Base-by-base conservation (phyloP, 2,797 vertebrate species). In the Enteromius paludinosus region DNA sequence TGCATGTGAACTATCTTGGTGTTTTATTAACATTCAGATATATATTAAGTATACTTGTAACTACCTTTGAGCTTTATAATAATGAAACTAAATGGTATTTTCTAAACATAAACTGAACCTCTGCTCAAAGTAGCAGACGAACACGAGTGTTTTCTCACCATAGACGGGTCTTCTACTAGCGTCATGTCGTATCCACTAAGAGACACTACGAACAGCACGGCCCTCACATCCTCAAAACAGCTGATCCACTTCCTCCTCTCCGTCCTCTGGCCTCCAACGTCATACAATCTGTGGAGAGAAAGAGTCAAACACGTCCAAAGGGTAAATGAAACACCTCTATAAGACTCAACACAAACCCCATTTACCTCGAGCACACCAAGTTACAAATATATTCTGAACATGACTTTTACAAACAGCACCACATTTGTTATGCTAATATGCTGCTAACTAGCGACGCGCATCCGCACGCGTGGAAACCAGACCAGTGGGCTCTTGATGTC, bases 111-210 rank as follows among this genome's bases (percentile, higher is more conserved):
- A 49, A 49, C 5, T 18, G 47, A 49, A 49, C n/a, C 6, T 23
- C 35, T 74, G 20, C 30, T 38, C 12, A 4, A 76, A 43, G 54
- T 41, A 25, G 35, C 28, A 38, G 41, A 17, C 41, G 78, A 43
- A 70, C 0, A 4, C 23, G 3, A 43, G 23, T 15, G 17, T 65
- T 23, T 41, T 12, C 84, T 89, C 89, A 95, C 95, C 95, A 92
- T 89, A 8, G 93, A 86, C 38, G 92, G 88, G 69, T 95, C 95
- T 56, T 95, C 95, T 75, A 94, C 89, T 75, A 95, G 89, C 11
- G 92, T 93, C 93, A 95, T 95, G 91, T 95, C 94, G 4, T 95
- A 95, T 0, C 93, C 94, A 3, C 95, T 95, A 79, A 95, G 93
- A 0, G 95, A 90, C 68, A 94, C 94, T 17, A 95, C 94, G 2